Percentiles rank a stretch among this genome's conserved stretches.
phyloP scores from a whole-genome alignment of 2,113 vertebrate genomes.

The Mandrillus leucophaeus region DNA sequence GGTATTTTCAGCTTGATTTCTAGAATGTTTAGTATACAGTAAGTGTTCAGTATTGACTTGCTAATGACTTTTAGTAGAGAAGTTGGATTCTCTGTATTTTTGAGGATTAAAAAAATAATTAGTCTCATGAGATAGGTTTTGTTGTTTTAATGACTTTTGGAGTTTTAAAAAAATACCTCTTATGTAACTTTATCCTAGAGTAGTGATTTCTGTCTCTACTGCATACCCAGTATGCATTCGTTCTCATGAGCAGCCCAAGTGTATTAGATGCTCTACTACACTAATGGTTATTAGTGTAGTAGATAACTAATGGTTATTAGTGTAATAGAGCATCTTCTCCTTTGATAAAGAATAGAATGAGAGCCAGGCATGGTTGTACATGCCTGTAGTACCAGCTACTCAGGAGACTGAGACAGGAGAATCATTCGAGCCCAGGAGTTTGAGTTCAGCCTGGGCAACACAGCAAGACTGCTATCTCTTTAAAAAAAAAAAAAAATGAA shows the following conservation, averaged over 20 bases:
- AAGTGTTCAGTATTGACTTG: not conserved
- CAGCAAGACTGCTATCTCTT: not conserved
- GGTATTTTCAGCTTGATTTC: not conserved
- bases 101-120: conserved; percentile 4
- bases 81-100: not conserved
- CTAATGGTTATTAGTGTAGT: not conserved
- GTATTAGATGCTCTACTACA: not conserved
- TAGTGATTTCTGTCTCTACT: not conserved
- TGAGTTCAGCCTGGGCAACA: not conserved
- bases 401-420: not conserved
- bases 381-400: not conserved
- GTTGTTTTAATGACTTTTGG: not conserved
- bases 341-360: not conserved
- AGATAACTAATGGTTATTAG: not conserved
- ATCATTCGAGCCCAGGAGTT: not conserved
- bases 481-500: not conserved
- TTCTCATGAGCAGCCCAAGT: not conserved
- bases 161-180: not conserved
- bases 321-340: not conserved
- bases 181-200: not conserved
- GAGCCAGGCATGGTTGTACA: not conserved
- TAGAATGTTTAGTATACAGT: not conserved
- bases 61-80: not conserved
- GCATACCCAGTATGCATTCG: not conserved
- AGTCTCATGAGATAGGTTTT: not conserved